Percentiles rank a stretch among this genome's conserved stretches.
Evolutionary conservation across 2,113 vertebrate species (phyloP).

Genomic region (Mohoua ochrocephala): DNA sequence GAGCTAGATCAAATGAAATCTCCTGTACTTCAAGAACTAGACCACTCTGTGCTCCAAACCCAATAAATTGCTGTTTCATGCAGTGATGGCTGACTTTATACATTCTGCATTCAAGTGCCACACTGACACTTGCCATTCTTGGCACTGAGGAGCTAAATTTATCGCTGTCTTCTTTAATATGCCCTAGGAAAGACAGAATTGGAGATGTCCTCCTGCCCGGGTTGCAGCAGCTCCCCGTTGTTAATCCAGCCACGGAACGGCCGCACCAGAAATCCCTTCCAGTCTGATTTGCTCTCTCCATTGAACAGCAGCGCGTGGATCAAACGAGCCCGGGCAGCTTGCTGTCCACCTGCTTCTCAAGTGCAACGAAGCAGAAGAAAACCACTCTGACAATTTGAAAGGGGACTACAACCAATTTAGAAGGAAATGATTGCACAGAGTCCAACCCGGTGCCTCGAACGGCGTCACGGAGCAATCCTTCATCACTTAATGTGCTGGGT

Average conservation of each 20-base stretch:
- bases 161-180: not conserved
- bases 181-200: not conserved
- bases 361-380: constrained; percentile 58
- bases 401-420: constrained; percentile 59
- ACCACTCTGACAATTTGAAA: constrained; percentile 68
- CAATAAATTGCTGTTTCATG: not conserved
- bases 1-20: not conserved
- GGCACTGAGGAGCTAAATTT: not conserved
- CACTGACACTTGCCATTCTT: not conserved
- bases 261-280: constrained; percentile 18
- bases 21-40: not conserved
- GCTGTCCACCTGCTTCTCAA: constrained; percentile 60
- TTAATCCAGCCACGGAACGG: not conserved
- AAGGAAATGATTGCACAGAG: constrained; percentile 45
- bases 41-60: not conserved
- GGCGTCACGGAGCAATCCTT: constrained; percentile 15
- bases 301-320: constrained; percentile 5
- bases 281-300: constrained; percentile 44
- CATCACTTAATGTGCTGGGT: constrained; percentile 18
- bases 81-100: not conserved
- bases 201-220: not conserved
- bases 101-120: not conserved
- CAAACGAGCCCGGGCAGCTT: constrained; percentile 44
- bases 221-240: not conserved
- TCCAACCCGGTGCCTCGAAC: not conserved